Percentiles rank a stretch among this genome's conserved stretches.
These are phyloP conservation scores for Odontothrips loti DNA, from an alignment of 2,888 invertebrate genomes.

Conservation along the genomic window DNA sequence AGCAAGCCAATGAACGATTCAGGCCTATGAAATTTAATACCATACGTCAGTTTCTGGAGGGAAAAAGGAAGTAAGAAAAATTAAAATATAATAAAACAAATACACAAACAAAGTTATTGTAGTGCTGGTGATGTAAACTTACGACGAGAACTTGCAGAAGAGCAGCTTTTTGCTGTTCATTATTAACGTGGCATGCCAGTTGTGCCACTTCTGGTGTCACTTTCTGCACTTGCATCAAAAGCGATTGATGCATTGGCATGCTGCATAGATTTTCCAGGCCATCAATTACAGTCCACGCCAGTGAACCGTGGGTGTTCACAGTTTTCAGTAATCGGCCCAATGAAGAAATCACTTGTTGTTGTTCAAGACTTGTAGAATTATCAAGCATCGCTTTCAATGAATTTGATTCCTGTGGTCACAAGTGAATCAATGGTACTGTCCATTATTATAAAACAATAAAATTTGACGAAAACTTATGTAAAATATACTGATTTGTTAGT, in stretches of 20 bases:
- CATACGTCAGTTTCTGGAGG: neutral
- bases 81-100: neutral
- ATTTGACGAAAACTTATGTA: neutral
- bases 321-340: neutral
- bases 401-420: neutral
- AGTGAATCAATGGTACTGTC: neutral
- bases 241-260: neutral
- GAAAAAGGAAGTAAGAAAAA: neutral
- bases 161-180: neutral
- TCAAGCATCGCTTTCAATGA: neutral
- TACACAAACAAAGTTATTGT: neutral
- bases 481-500: neutral
- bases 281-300: neutral
- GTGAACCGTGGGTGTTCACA: neutral
- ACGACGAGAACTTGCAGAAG: neutral
- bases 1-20: neutral
- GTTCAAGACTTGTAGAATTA: neutral
- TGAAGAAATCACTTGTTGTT: neutral
- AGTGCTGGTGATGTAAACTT: neutral
- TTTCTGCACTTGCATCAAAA: neutral
- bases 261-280: neutral
- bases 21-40: neutral
- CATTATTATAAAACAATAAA: neutral
- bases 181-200: neutral
- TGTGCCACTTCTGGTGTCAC: neutral